Conservation (phyloP, 2,797 vertebrate genomes). For the Chelonia mydas region DNA sequence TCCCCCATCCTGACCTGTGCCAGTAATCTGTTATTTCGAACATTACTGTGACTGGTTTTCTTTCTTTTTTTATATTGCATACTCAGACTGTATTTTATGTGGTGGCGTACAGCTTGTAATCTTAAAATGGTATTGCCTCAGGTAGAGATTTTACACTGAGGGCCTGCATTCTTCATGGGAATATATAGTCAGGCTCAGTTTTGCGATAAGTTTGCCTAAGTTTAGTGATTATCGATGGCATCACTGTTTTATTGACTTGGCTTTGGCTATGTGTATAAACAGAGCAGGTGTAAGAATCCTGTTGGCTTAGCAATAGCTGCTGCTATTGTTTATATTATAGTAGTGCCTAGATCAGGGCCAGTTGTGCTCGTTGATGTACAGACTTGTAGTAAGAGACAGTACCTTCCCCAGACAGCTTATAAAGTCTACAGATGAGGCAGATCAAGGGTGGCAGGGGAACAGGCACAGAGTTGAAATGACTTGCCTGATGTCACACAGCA, state of each 20-base stretch:
- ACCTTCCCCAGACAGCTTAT: no score
- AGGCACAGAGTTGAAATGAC: no score
- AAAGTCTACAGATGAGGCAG: no score
- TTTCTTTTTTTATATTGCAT: not conserved
- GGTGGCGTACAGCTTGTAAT: not conserved
- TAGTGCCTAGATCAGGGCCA: not conserved
- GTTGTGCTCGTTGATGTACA: not conserved
- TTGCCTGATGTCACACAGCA: no score
- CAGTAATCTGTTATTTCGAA: not conserved
- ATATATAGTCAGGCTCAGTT: not conserved
- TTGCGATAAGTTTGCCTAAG: not conserved
- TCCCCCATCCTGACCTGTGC: not conserved
- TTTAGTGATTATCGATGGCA: not conserved
- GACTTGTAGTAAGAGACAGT: accelerated
- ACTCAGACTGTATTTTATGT: not conserved
- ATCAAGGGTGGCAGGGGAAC: no score
- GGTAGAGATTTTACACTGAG: not conserved
- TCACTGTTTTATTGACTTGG: not conserved
- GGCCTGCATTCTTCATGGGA: not conserved
- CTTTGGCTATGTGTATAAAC: not conserved
- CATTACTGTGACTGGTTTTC: not conserved
- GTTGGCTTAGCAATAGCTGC: not conserved
- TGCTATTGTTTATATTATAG: not conserved
- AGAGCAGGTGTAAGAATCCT: not conserved
- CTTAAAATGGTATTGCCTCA: not conserved